Percentiles rank a stretch among this genome's conserved stretches.
These are phyloP conservation scores for Leucosticte australis DNA, from an alignment of 2,113 vertebrate genomes.

Conservation along the genomic window DNA sequence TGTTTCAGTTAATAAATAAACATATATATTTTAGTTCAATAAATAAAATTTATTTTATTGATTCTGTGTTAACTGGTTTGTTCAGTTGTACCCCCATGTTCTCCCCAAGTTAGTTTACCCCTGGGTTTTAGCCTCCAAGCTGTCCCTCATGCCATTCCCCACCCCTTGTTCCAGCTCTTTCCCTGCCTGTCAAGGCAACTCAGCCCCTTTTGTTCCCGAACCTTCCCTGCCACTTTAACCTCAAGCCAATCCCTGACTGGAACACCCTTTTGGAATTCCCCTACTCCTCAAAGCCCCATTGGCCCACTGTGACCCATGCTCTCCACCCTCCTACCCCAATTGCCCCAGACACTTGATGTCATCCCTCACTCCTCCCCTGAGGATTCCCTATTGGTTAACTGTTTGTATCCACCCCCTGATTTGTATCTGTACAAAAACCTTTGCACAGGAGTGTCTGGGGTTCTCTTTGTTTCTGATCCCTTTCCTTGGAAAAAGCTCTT, in stretches of 20 bases:
- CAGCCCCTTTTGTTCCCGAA: not conserved
- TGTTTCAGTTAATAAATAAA: not conserved
- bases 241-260: not conserved
- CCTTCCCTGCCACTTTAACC: not conserved
- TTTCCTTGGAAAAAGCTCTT: not conserved
- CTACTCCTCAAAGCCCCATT: not conserved
- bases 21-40: too few relatives aligned
- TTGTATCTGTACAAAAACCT: not conserved
- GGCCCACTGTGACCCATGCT: not conserved
- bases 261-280: not conserved
- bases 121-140: not conserved
- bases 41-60: not conserved
- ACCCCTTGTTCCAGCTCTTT: not conserved
- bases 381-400: not conserved
- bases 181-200: not conserved
- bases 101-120: not conserved
- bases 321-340: not conserved
- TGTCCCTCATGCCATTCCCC: not conserved
- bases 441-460: accelerated
- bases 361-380: not conserved
- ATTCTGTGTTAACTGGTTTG: not conserved
- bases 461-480: not conserved
- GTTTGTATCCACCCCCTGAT: not conserved
- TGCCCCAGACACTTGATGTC: not conserved
- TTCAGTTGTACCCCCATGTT: not conserved